A percentile compares a stretch with the other conserved stretches of the same genome.
Evolutionary conservation across 1,140 invertebrate genomes (phyloP).

Genomic region (Trichonephila inaurata): DNA sequence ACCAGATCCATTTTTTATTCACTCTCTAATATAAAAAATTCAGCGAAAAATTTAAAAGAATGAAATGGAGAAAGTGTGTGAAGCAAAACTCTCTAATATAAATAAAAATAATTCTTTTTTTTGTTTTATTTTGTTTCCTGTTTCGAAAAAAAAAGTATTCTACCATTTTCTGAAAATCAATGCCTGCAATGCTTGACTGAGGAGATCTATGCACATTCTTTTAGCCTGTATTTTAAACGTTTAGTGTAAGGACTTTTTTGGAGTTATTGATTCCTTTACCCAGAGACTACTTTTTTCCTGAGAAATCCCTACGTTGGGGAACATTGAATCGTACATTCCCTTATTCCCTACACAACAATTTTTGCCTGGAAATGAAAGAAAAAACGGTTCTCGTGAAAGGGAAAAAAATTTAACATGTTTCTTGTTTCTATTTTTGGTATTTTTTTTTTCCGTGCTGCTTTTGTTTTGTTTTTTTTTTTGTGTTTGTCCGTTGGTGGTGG

Average conservation of each 20-base stretch:
- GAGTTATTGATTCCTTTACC: conserved; percentile 52
- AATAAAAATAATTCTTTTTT: conserved; percentile 1
- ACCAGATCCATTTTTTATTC: conserved; percentile 24
- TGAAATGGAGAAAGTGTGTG: not conserved
- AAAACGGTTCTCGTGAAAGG: not conserved
- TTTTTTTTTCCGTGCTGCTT: not conserved
- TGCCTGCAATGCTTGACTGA: conserved; percentile 23
- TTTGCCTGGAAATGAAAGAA: not conserved
- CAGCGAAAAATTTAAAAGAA: conserved; percentile 1
- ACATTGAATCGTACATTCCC: conserved; percentile 9
- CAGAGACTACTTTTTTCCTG: conserved; percentile 32
- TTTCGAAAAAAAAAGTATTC: not conserved
- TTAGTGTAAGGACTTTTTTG: conserved; percentile 38
- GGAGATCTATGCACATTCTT: conserved; percentile 31
- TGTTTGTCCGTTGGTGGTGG: not conserved
- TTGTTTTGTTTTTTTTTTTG: conserved; percentile 37
- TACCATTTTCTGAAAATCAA: conserved; percentile 15
- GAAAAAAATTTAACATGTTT: not conserved
- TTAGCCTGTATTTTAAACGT: conserved; percentile 18
- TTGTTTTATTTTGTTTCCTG: no score
- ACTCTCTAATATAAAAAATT: conserved; percentile 14
- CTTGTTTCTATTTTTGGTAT: conserved; percentile 12
- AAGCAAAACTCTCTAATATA: conserved; percentile 8
- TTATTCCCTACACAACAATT: conserved; percentile 28
- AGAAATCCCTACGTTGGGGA: conserved; percentile 1